Conservation (phyloP, 2,797 vertebrate species). For the Champsocephalus gunnari region DNA sequence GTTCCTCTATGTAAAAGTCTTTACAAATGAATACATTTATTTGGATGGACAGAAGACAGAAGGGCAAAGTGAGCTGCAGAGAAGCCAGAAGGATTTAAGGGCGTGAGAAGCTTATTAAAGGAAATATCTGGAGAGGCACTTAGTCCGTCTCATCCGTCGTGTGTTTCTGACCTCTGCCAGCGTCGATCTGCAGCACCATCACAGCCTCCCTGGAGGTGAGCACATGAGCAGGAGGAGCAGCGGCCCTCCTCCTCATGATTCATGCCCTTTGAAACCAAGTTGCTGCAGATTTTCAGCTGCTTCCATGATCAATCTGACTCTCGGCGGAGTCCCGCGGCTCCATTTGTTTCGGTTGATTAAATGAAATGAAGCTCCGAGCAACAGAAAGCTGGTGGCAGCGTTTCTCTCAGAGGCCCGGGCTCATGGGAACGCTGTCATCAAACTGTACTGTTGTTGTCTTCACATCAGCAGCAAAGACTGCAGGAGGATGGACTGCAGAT, state of each 20-base stretch:
- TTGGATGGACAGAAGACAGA: background rate
- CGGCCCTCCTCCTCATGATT: slow-evolving; percentile 36
- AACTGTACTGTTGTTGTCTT: background rate
- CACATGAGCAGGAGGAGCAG: background rate
- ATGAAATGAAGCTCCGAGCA: slow-evolving; percentile 32
- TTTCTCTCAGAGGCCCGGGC: background rate
- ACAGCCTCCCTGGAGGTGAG: slow-evolving; percentile 40
- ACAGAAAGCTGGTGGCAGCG: slow-evolving; percentile 30
- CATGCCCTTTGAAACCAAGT: slow-evolving; percentile 45
- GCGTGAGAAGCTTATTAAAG: slow-evolving; percentile 40
- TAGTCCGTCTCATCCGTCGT: slow-evolving; percentile 30
- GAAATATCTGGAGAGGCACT: slow-evolving; percentile 39
- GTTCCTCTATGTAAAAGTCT: background rate
- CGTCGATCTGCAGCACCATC: slow-evolving; percentile 37
- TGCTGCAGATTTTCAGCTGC: slow-evolving; percentile 49
- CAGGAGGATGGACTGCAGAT: background rate
- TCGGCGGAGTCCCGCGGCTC: slow-evolving; percentile 30
- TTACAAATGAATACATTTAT: too few relatives aligned
- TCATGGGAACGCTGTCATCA: background rate
- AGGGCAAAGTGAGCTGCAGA: slow-evolving; percentile 23
- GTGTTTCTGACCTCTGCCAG: slow-evolving; percentile 50
- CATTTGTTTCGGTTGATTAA: slow-evolving; percentile 53
- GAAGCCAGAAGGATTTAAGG: slow-evolving; percentile 23
- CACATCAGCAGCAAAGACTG: background rate
- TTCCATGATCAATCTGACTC: slow-evolving; percentile 55